Conservation (phyloP, 1,140 invertebrate species). For the Aplysia californica region DNA sequence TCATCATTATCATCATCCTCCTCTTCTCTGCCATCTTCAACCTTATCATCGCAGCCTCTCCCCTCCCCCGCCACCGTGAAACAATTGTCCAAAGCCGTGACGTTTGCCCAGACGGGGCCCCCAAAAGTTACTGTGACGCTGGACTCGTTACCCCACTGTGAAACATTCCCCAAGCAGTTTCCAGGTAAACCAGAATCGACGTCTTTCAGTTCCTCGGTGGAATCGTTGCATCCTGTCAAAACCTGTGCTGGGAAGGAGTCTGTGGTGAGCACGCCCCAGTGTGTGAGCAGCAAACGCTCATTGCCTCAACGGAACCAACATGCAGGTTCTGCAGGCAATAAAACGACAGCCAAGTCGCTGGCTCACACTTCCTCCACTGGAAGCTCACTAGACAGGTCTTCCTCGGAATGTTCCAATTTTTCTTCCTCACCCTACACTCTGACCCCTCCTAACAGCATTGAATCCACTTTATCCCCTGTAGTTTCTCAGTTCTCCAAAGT, state of each 20-base stretch:
- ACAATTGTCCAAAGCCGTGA: slow-evolving; percentile 20
- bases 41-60: neutral
- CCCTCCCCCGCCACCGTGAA: neutral
- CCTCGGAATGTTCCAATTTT: slow-evolving; percentile 21
- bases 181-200: neutral
- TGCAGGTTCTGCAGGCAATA: neutral
- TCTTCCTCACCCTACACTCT: slow-evolving; percentile 17
- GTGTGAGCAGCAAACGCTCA: neutral
- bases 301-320: neutral
- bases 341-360: neutral
- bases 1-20: neutral
- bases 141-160: slow-evolving; percentile 15
- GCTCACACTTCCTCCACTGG: slow-evolving; percentile 1
- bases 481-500: neutral
- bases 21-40: too few species aligned
- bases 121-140: slow-evolving; percentile 26
- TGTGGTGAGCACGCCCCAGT: too few species aligned
- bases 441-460: slow-evolving; percentile 21
- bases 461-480: slow-evolving; percentile 15
- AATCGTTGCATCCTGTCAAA: neutral
- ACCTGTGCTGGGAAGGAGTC: neutral
- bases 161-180: slow-evolving; percentile 12
- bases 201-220: neutral
- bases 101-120: slow-evolving; percentile 5
- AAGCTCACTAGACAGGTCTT: slow-evolving; percentile 20